phyloP scores from a whole-genome alignment of 2,888 invertebrate species.

The Napeogenes inachia region DNA sequence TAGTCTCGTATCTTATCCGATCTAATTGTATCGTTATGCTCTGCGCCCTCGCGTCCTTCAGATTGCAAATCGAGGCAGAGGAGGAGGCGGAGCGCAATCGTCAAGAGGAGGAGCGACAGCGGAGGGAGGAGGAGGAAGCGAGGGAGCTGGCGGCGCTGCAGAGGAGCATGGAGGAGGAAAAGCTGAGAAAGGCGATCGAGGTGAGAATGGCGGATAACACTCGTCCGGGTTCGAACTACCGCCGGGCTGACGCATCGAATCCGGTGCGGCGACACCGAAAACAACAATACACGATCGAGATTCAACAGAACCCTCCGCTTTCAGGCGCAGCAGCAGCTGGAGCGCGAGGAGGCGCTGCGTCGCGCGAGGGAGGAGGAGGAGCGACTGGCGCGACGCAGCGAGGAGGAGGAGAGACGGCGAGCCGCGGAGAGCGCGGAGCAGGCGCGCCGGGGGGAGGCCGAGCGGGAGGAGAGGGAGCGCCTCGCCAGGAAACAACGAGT shows the following conservation, averaged over 20 bases:
- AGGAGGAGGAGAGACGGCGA: constrained; percentile 84
- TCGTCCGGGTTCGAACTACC: too few relatives aligned
- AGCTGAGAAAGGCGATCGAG: constrained; percentile 89
- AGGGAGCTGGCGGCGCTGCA: constrained; percentile 87
- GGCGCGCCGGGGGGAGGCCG: constrained; percentile 88
- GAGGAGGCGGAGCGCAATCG: constrained; percentile 84
- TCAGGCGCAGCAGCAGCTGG: constrained; percentile 71
- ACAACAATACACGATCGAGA: background rate
- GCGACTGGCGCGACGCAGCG: constrained; percentile 80
- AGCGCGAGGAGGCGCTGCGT: constrained; percentile 84
- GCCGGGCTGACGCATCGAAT: too few relatives aligned
- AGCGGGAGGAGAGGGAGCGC: constrained; percentile 93
- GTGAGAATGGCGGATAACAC: constrained; percentile 47
- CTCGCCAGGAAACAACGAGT: constrained; percentile 92
- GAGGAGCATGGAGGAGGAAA: constrained; percentile 88
- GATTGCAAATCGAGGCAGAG: constrained; percentile 74
- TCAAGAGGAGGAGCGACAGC: constrained; percentile 90
- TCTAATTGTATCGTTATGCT: constrained; percentile 7
- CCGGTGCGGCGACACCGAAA: too few relatives aligned
- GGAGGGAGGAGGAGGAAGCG: constrained; percentile 88
- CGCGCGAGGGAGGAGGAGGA: constrained; percentile 85
- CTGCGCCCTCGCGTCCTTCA: constrained; percentile 36
- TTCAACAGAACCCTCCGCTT: background rate
- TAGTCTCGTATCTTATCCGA: background rate
- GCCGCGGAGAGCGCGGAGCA: constrained; percentile 92